Conservation (phyloP, 2,113 vertebrate genomes). For the Myrmecophaga tridactyla region DNA sequence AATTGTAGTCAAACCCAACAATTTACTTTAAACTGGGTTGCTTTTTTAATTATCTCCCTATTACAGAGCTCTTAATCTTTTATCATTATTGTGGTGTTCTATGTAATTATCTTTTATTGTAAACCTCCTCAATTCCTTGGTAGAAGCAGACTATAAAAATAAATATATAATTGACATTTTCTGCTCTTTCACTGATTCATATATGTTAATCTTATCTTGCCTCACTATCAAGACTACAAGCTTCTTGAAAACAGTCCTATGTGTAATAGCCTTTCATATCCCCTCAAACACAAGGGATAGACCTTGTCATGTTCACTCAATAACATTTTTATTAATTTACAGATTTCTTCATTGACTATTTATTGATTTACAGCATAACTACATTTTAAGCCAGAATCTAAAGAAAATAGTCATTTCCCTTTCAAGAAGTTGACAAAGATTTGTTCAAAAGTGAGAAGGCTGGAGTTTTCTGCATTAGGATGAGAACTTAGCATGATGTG, state of each 20-base stretch:
- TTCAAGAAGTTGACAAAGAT: neutral
- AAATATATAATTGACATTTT: neutral
- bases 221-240: neutral
- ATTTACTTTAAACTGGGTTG: neutral
- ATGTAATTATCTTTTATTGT: neutral
- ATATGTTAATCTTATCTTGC: neutral
- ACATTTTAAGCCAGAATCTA: neutral
- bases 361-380: neutral
- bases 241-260: neutral
- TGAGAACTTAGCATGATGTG: neutral
- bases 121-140: neutral
- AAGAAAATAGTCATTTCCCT: neutral
- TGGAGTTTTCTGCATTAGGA: neutral
- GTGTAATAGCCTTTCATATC: neutral
- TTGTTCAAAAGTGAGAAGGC: neutral
- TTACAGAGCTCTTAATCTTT: neutral
- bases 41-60: neutral
- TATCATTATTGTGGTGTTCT: neutral
- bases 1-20: neutral
- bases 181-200: neutral
- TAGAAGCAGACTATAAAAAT: neutral
- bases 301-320: neutral
- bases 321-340: neutral
- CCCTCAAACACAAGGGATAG: neutral
- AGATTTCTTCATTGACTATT: neutral